Base-by-base conservation (phyloP, 2,888 invertebrate species). In the Stenurella melanura region DNA sequence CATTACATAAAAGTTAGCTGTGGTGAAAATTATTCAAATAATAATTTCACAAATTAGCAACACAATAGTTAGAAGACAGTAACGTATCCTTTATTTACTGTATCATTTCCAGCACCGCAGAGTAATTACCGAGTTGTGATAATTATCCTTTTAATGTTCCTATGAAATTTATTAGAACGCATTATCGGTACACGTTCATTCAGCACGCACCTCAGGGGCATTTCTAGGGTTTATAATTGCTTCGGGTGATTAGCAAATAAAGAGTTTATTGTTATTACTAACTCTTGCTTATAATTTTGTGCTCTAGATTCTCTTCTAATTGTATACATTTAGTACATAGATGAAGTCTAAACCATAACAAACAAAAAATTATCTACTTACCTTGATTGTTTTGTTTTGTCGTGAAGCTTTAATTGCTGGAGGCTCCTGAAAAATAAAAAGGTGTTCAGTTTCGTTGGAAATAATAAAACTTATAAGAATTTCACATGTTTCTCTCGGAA, bases 101-200 rank as follows among this genome's bases (percentile, higher is more conserved):
- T 63, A 3, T 64, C 19, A 64, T 17, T 74, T 74, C 69, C 66
- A 73, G 70, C 70, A 75, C 77, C 77, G 63, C 75, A 75, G 67
- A 74, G 74, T 78, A 79, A 79, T 79, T 78, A 78, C 72, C 42
- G 73, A 77, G 77, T 78, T 75, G 78, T 76, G 71, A 75, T 78
- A 80, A 80, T 79, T 80, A 78, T 80, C 74, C 77, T 67, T 79
- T 76, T 77, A 79, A 76, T 75, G 69, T 67, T 75, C 63, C 68
- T 26, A 60, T 72, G 70, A 73, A 78, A 80, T 80, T 77, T 80
- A 78, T 80, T 77, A 75, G 72, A 50, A 77, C 60, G 77, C 80
- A 73, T 80, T 74, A 30, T 57, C 57, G 42, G 17, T 2, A 50
- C n/a, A 50, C n/a, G 50, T 50, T 50, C 6, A n/a, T 50, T 50